Evolutionary conservation across 2,797 vertebrate genomes (phyloP), one percentile per base, ranked within the genome.

Genomic region (Fistularia commersonii): DNA sequence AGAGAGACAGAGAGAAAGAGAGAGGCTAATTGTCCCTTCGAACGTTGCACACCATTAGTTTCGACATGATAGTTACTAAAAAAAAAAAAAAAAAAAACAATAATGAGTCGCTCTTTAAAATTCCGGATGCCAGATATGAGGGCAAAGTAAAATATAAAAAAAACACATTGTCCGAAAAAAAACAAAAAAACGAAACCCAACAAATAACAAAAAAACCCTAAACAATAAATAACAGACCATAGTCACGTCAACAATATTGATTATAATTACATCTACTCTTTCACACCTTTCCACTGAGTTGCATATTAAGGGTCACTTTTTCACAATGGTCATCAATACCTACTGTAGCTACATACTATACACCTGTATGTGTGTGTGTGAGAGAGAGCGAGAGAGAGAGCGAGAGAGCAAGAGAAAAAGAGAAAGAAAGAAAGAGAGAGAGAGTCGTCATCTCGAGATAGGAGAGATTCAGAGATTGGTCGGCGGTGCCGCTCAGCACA

Each of bases 241-340:
- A 82, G 72, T 80, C 79, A 88, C 83, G 76, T 74, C 67, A 72
- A 88, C 81, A 57, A 87, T 84, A 87, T 74, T 82, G 78, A 89
- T 84, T 79, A 84, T 68, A 82, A 79, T 76, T 80, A 85, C 74
- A 72, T 73, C 69, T 82, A 86, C 81, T 82, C 83, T 78, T 81
- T 80, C 84, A 82, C 82, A 80, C 81, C 76, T 84, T 82, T 86
- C 83, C 87, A 87, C 87, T 81, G 80, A 88, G 81, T 91, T 91
- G 88, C 88, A 89, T 90, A 90, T 80, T 87, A 89, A 88, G 85
- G 83, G 83, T 87, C 84, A 89, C 87, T 88, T 88, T 86, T 86
- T 84, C 81, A 89, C 87, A 79, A 88, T 83, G 80, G 78, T 88
- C 85, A 87, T 82, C 74, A 86, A 81, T 79, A 84, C 82, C 82